Percentiles rank a stretch among this genome's conserved stretches.
Evolutionary conservation across 1,140 invertebrate species (phyloP).

Genomic region (Stegodyphus mimosarum): DNA sequence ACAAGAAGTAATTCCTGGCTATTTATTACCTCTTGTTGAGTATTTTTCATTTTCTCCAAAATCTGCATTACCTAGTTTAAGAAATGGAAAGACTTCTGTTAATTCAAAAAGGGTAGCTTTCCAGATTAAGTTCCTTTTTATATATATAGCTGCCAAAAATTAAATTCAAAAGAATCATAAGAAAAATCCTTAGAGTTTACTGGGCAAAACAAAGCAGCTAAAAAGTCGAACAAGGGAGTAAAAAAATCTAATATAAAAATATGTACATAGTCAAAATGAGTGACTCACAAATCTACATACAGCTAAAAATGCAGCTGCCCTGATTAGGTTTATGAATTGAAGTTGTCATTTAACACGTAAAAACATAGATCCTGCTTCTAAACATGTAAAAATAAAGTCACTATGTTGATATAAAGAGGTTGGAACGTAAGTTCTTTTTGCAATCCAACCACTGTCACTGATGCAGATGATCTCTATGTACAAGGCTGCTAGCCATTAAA

Average conservation of each 20-base stretch:
- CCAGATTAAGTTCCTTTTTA: background rate
- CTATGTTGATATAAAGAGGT: slow-evolving; percentile 37
- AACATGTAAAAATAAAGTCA: slow-evolving; percentile 58
- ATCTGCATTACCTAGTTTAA: background rate
- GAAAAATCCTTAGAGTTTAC: background rate
- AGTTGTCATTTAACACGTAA: slow-evolving; percentile 32
- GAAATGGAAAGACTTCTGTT: background rate
- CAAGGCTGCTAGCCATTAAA: slow-evolving; percentile 43
- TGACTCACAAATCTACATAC: slow-evolving; percentile 5
- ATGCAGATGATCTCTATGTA: slow-evolving; percentile 46
- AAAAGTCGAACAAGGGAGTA: slow-evolving; percentile 38
- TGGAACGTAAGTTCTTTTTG: background rate
- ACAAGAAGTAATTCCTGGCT: no score
- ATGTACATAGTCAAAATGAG: slow-evolving; percentile 37
- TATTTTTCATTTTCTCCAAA: background rate
- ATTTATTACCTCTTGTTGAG: background rate
- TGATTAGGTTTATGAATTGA: slow-evolving; percentile 18
- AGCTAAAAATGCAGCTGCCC: slow-evolving; percentile 44
- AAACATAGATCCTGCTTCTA: slow-evolving; percentile 45
- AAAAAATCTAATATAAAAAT: slow-evolving; percentile 58
- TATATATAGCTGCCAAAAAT: slow-evolving; percentile 8
- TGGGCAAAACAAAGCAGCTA: slow-evolving; percentile 31
- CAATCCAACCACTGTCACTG: background rate
- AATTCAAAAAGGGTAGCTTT: background rate
- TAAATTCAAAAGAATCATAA: background rate